phyloP scores from a whole-genome alignment of 2,113 vertebrate species.

The Clinocottus analis region DNA sequence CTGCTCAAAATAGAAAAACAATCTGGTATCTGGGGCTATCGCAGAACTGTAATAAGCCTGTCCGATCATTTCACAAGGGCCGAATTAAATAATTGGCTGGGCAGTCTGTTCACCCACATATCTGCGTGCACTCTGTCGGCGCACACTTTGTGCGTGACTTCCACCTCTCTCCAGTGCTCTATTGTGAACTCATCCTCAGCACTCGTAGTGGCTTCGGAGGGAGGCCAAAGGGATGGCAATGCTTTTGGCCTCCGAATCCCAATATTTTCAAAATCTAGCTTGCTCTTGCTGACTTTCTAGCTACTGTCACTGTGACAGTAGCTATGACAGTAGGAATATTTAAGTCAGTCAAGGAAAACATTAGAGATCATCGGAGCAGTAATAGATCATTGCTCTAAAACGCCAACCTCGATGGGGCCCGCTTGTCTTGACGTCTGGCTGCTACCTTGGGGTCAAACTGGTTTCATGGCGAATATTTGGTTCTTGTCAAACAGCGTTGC shows the following conservation, averaged over 20 bases:
- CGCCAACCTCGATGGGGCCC: background rate
- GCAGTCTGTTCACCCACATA: too few relatives aligned
- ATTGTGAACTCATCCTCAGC: background rate
- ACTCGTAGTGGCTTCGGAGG: background rate
- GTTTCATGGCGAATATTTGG: slow-evolving; percentile 5
- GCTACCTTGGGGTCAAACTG: background rate
- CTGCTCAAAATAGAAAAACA: background rate
- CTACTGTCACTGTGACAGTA: background rate
- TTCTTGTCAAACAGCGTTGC: slow-evolving; percentile 3
- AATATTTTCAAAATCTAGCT: background rate
- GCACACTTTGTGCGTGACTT: too few relatives aligned
- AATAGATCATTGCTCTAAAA: background rate
- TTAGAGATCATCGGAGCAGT: background rate
- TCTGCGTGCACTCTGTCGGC: too few relatives aligned
- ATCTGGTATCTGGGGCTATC: background rate
- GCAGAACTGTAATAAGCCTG: too few relatives aligned
- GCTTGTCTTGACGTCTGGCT: background rate
- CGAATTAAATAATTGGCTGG: too few relatives aligned
- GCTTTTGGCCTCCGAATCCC: background rate
- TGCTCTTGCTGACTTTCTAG: background rate
- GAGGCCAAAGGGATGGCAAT: background rate
- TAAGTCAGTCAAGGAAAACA: background rate
- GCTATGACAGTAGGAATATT: background rate
- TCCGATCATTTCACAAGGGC: background rate
- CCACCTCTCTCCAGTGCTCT: background rate